A percentile compares a stretch with the other conserved stretches of the same genome.
Conservation (phyloP, 2,113 vertebrate genomes). For the Chamaetylas fuelleborni region DNA sequence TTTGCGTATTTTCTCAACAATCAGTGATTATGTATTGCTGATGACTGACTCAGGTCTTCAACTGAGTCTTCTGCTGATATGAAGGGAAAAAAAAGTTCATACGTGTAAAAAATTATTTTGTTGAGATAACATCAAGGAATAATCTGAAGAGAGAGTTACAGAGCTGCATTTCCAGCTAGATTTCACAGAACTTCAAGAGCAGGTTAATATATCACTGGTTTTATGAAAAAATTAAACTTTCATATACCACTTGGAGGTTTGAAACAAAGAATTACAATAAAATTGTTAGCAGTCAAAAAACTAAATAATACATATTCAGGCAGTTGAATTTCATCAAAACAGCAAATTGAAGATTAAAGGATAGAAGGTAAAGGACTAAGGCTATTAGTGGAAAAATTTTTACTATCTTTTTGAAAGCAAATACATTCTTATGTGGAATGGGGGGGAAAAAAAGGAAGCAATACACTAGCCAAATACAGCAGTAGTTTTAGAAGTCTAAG, state of each 20-base stretch:
- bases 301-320: neutral
- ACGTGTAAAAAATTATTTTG: neutral
- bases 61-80: neutral
- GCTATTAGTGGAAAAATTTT: neutral
- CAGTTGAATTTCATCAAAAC: neutral
- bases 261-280: neutral
- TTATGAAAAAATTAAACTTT: neutral
- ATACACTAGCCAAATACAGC: neutral
- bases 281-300: neutral
- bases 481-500: neutral
- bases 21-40: neutral
- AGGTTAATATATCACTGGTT: neutral
- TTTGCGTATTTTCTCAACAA: neutral
- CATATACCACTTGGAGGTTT: neutral
- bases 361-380: neutral
- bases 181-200: neutral
- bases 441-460: neutral
- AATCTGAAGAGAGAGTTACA: neutral
- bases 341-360: neutral
- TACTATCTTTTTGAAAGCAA: neutral
- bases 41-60: neutral
- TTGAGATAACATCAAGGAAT: neutral
- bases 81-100: neutral
- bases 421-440: neutral
- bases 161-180: neutral